Evolutionary conservation across 2,113 vertebrate genomes (phyloP).

Genomic region (Antechinus flavipes): DNA sequence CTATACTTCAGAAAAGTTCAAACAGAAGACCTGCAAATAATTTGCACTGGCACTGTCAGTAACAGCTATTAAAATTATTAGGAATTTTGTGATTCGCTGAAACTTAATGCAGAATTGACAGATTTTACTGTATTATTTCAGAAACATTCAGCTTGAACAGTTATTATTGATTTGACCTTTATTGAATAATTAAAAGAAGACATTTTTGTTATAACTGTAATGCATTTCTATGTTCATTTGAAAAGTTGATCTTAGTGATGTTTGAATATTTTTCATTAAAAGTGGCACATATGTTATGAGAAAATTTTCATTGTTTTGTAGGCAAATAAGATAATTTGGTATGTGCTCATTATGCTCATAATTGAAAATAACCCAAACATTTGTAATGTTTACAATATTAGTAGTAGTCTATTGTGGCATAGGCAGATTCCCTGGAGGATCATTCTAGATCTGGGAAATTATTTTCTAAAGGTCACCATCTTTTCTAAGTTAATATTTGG

Average conservation of each 20-base stretch:
- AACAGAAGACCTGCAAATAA: constrained; percentile 17
- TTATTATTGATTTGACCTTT: neutral
- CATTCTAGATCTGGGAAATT: neutral
- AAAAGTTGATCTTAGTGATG: neutral
- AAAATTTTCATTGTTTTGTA: neutral
- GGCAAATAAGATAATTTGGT: neutral
- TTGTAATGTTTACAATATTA: neutral
- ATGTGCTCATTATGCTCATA: neutral
- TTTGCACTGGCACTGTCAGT: neutral
- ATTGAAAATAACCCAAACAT: neutral
- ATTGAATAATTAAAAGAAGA: neutral
- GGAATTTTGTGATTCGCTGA: neutral
- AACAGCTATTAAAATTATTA: constrained; percentile 25
- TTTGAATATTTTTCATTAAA: constrained; percentile 9
- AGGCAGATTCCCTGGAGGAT: neutral
- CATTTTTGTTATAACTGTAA: neutral
- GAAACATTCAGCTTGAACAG: neutral
- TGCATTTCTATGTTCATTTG: neutral
- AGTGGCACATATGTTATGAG: neutral
- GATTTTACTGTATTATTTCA: neutral
- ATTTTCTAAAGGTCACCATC: neutral
- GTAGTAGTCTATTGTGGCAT: neutral
- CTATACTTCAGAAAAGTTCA: neutral
- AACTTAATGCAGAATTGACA: neutral
- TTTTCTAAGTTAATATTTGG: constrained; percentile 30